Conservation (phyloP, 2,888 invertebrate genomes). For the Geotrupes spiniger region DNA sequence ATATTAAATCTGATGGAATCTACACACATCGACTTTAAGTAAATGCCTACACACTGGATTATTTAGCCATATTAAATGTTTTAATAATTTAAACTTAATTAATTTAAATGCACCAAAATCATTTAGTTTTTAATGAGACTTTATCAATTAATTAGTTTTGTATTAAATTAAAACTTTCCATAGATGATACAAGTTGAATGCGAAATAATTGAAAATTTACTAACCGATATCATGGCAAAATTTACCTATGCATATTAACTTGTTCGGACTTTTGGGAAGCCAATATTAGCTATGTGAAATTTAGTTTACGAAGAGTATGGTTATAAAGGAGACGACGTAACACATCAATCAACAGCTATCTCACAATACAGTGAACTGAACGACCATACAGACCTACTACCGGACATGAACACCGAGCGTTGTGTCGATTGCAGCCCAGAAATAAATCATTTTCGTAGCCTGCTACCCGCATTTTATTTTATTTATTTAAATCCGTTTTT, state of each 20-base stretch:
- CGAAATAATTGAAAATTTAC: no score
- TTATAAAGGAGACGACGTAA: constrained; percentile 31
- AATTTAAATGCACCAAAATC: no score
- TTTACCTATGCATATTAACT: constrained; percentile 41
- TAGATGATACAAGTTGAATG: no score
- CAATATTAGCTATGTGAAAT: constrained; percentile 41
- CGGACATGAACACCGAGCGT: constrained; percentile 24
- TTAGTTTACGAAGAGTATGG: constrained; percentile 34
- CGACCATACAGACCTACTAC: constrained; percentile 14
- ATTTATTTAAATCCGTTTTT: no score
- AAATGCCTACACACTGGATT: no score
- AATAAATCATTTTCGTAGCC: constrained; percentile 30
- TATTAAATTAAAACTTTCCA: no score
- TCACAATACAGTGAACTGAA: constrained; percentile 35
- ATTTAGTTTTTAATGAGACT: no score
- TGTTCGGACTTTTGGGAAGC: constrained; percentile 39
- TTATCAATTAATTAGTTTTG: no score
- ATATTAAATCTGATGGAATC: no score
- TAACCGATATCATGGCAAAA: constrained; percentile 23
- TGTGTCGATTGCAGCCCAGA: constrained; percentile 31
- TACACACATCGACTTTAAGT: no score
- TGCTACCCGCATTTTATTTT: constrained; percentile 7
- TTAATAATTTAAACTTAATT: no score
- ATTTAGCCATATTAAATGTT: no score
- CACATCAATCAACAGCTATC: constrained; percentile 42